Evolutionary conservation across 2,797 vertebrate species (phyloP).

Genomic region (Epinephelus malabaricus): DNA sequence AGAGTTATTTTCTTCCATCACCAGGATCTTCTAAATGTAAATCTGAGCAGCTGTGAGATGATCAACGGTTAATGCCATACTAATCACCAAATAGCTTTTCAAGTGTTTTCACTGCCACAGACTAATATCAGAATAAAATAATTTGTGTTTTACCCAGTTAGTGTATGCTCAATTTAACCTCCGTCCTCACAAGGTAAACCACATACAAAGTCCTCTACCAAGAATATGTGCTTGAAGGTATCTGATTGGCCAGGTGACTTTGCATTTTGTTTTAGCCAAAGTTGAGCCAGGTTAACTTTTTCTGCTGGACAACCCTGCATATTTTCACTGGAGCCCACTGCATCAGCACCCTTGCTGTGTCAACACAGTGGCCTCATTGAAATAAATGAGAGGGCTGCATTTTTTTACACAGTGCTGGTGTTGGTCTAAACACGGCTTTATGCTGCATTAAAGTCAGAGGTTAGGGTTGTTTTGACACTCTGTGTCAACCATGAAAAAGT

Average conservation of each 20-base stretch:
- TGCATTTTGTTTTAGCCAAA: neutral
- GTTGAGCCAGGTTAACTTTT: neutral
- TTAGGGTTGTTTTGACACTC: neutral
- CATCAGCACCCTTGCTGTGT: neutral
- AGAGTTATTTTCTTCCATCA: too few relatives aligned
- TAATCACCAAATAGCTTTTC: too few relatives aligned
- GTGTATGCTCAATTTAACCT: neutral
- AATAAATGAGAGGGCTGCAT: conserved; percentile 14
- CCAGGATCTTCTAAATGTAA: too few relatives aligned
- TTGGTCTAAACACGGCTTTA: neutral
- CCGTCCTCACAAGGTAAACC: neutral
- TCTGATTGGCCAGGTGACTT: too few relatives aligned
- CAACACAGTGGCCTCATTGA: neutral
- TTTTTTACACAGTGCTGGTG: neutral
- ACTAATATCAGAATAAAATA: too few relatives aligned
- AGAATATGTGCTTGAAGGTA: neutral
- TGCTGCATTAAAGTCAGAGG: neutral
- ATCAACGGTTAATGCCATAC: too few relatives aligned
- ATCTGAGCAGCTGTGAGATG: too few relatives aligned
- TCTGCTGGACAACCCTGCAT: neutral
- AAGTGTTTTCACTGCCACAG: too few relatives aligned
- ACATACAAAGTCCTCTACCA: too few relatives aligned
- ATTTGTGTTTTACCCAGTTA: too few relatives aligned
- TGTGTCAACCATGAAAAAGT: neutral
- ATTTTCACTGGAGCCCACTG: neutral